Evolutionary conservation across 2,888 invertebrate species (phyloP), one percentile per base, ranked within the genome.

Genomic region (Drosophila leonis): DNA sequence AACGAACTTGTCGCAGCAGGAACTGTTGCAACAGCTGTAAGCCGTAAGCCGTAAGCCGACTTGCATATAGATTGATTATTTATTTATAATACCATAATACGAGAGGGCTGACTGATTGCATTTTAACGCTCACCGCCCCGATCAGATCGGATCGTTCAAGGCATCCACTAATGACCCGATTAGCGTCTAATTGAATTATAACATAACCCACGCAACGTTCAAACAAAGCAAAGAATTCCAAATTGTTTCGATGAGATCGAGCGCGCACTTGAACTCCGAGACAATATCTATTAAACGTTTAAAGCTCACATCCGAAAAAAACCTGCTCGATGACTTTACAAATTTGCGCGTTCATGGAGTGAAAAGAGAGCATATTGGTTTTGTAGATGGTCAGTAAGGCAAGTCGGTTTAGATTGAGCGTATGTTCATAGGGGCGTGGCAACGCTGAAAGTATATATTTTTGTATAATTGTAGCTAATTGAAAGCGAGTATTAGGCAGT

Each of bases 51-150:
- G n/a, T 85, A 90, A 86, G 79, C 71, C 87, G 69, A 46, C 80
- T 72, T 75, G 90, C 85, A 85, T 90, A 88, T 88, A 88, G 81
- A 85, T 90, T 90, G 85, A 79, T 74, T 76, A 82, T 76, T 84
- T 63, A 65, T 55, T 55, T 62, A 73, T 80, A 66, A 67, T 72
- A n/a, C 51, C 57, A 61, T 61, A 67, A 41, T 46, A 18, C 49
- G 48, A 33, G 54, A 63, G 65, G 63, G 78, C 80, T 68, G 70
- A 84, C 80, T 70, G 70, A 87, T 65, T 80, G 87, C 80, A 79
- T 75, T 82, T 72, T 66, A 75, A 80, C 60, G 20, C 35, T 48
- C 52, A n/a, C 27, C 4, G n/a, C 5, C 8, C 71, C 18, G 39
- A 41, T 41, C 41, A 3, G 59, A 61, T 39, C 60, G 15, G 24